Conservation (phyloP, 2,797 vertebrate genomes). For the Rhincodon typus region DNA sequence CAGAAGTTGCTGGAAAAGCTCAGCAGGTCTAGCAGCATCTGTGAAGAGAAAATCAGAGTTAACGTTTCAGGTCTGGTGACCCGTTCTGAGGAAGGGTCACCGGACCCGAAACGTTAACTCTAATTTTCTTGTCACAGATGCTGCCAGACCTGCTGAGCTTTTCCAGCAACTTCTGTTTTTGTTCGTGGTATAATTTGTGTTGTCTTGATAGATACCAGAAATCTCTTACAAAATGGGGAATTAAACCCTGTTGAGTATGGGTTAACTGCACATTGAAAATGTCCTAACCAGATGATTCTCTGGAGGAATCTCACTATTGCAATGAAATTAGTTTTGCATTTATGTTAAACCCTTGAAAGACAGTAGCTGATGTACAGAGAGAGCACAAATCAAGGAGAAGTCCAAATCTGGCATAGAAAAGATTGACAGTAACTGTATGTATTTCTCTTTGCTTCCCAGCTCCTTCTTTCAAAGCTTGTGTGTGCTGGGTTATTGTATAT, state of each 20-base stretch:
- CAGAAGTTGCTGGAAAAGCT: too few relatives aligned
- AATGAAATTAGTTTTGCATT: background rate
- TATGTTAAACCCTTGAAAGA: background rate
- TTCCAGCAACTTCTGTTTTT: too few relatives aligned
- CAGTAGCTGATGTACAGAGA: background rate
- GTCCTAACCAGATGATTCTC: background rate
- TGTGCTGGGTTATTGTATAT: slow-evolving; percentile 88
- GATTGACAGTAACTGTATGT: background rate
- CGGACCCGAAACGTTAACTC: too few relatives aligned
- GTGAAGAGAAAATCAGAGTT: too few relatives aligned
- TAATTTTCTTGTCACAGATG: too few relatives aligned
- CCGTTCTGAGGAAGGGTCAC: too few relatives aligned
- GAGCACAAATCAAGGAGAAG: background rate
- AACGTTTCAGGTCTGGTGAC: too few relatives aligned
- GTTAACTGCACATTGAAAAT: background rate
- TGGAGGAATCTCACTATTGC: background rate
- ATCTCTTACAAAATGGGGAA: background rate
- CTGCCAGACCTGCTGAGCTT: too few relatives aligned
- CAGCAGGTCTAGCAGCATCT: too few relatives aligned
- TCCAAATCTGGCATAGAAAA: background rate
- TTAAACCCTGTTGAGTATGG: background rate
- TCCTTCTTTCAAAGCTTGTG: slow-evolving; percentile 97
- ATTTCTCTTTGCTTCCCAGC: slow-evolving; percentile 47
- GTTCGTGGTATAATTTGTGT: background rate
- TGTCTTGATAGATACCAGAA: background rate